Conservation (phyloP, 2,797 vertebrate species). For the Sorex maritimensis region DNA sequence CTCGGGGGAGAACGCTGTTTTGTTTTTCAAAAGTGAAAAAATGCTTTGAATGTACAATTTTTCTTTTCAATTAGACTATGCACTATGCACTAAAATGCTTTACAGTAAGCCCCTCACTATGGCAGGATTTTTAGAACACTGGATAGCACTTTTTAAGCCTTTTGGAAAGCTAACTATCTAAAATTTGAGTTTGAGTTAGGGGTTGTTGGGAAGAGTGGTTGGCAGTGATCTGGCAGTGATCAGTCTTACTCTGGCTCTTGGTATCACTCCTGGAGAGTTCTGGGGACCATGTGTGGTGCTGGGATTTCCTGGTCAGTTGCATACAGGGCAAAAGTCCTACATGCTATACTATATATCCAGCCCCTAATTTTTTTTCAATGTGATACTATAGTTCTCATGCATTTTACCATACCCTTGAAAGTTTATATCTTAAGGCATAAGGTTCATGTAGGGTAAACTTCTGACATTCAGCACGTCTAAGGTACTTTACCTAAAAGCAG, state of each 20-base stretch:
- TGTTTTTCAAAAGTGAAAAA: constrained; percentile 56
- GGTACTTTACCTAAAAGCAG: neutral
- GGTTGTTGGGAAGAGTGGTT: no score
- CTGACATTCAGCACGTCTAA: neutral
- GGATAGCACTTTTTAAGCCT: constrained; percentile 10
- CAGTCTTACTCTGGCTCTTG: no score
- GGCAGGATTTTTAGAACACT: constrained; percentile 2
- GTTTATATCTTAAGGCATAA: neutral
- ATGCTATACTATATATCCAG: no score
- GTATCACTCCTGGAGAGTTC: no score
- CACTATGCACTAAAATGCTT: neutral
- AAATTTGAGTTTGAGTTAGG: no score
- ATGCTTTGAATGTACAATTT: constrained; percentile 18
- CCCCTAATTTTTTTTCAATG: neutral
- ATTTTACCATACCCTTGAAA: neutral
- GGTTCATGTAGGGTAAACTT: neutral
- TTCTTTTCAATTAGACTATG: constrained; percentile 4
- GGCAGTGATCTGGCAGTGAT: no score
- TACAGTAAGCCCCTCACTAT: neutral
- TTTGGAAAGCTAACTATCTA: neutral
- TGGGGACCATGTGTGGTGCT: no score
- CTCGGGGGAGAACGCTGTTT: constrained; percentile 41
- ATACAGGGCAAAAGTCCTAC: no score
- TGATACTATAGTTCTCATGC: neutral
- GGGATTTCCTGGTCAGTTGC: no score